Evolutionary conservation across 92 coral and sea anemone species (phyloP).

Genomic region (Siderastrea siderea): DNA sequence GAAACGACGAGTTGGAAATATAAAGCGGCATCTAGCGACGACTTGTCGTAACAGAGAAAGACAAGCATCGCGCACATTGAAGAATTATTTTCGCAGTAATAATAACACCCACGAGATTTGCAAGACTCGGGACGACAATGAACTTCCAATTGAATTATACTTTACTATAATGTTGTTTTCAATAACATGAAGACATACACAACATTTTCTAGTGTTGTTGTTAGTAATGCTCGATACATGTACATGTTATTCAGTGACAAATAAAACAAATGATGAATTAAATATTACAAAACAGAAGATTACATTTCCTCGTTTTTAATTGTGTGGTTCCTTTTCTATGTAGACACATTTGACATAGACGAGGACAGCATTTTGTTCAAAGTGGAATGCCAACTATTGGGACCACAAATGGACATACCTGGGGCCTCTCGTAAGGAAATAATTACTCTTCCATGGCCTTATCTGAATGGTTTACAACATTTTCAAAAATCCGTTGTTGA

Average conservation of each 20-base stretch:
- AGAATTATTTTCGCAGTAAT: neutral
- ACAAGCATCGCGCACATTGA: neutral
- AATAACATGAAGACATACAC: neutral
- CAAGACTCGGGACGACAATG: neutral
- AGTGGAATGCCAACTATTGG: constrained; percentile 55
- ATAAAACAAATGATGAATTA: neutral
- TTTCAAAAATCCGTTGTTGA: constrained; percentile 10
- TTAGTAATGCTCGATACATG: neutral
- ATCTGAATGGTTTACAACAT: constrained; percentile 9
- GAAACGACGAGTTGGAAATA: constrained; percentile 3
- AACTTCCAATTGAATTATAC: neutral
- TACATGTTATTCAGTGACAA: neutral
- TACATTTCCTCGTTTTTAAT: neutral
- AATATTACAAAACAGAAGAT: neutral
- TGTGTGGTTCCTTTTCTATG: neutral
- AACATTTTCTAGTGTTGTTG: neutral
- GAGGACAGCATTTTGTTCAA: constrained; percentile 46
- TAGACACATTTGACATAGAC: constrained; percentile 10
- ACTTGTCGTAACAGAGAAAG: neutral
- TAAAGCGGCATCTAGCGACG: neutral
- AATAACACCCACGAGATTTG: neutral
- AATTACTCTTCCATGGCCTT: constrained; percentile 22
- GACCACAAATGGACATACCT: constrained; percentile 17
- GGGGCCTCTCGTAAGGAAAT: constrained; percentile 31
- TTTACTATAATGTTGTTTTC: neutral